A percentile compares a stretch with the other conserved stretches of the same genome.
These are phyloP conservation scores for Indri indri DNA, from an alignment of 2,113 vertebrate species.

Conservation along the genomic window DNA sequence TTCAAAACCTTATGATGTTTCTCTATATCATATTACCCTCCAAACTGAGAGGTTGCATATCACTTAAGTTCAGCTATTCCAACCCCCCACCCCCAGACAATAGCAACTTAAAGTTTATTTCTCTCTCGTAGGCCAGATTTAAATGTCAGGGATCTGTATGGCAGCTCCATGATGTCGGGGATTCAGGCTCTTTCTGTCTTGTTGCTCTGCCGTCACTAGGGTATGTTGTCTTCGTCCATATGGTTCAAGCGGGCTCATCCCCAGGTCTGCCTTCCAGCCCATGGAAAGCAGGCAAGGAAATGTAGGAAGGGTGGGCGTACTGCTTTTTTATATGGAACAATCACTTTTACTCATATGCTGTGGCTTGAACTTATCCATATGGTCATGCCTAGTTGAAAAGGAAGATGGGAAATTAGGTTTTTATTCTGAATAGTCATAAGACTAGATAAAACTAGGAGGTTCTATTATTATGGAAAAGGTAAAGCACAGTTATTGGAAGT, in stretches of 20 bases:
- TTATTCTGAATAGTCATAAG: background rate
- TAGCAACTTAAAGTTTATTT: background rate
- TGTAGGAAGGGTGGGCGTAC: background rate
- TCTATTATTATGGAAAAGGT: background rate
- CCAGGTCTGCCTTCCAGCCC: background rate
- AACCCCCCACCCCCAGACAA: background rate
- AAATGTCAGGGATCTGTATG: background rate
- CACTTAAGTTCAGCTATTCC: background rate
- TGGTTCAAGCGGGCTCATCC: background rate
- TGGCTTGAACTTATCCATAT: background rate
- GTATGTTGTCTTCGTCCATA: background rate
- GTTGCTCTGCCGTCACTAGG: background rate
- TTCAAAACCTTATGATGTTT: background rate
- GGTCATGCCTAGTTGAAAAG: background rate
- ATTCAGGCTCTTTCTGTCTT: background rate
- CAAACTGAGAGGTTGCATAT: background rate
- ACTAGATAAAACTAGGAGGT: background rate
- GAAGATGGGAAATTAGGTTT: background rate
- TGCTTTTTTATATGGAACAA: background rate
- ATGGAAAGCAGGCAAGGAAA: background rate
- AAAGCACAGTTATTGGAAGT: background rate
- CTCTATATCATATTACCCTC: background rate
- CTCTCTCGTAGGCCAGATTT: background rate
- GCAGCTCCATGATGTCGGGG: background rate
- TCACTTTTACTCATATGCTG: background rate